Evolutionary conservation across 2,113 vertebrate species (phyloP), one percentile per base, ranked within the genome.

Genomic region (Rhodinocichla rosea): DNA sequence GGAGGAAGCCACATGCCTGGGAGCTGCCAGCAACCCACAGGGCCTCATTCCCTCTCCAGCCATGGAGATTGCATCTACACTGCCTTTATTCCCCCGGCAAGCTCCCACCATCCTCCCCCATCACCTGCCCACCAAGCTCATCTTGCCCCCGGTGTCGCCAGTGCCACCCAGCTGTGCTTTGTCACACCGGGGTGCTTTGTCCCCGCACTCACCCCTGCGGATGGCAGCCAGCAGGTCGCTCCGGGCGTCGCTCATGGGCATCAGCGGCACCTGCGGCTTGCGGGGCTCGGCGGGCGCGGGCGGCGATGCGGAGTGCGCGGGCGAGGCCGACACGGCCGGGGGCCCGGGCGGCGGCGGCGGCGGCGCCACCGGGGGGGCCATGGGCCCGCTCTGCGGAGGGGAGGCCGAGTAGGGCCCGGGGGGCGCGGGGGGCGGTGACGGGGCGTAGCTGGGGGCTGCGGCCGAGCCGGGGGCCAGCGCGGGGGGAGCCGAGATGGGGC

Each of bases 221-320:
- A 99, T 99, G 92, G 99, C 99, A 1, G 99, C 99, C 85, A 99
- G 98, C 85, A 99, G 98, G 96, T 99, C 99, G 73, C 99, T 99
- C 85, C 99, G 98, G 57, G 99, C 99, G 14, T 99, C 99, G 92
- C 98, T 99, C 98, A 99, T 99, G 19, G 99, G 99, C 69, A 99
- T 98, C 97, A 99, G 97, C 1, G 98, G 96, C 89, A 99, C 94
- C 96, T 97, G 98, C 21, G 97, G 96, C 97, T 99, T 99, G 88
- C 98, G 98, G 4, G 98, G 57, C 75, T 97, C 97, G 35, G 45
- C 9, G 17, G 90, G 18, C 13, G 96, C 16, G 50, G 98, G 18
- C 20, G 98, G 97, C 0, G 97, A 98, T 1, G 97, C 97, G 4
- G 97, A 97, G 90, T 97, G 98, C 0, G 97, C 97, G 0, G 98